Evolutionary conservation across 2,113 vertebrate genomes (phyloP), one percentile per base, ranked within the genome.

Genomic region (Athene noctua): DNA sequence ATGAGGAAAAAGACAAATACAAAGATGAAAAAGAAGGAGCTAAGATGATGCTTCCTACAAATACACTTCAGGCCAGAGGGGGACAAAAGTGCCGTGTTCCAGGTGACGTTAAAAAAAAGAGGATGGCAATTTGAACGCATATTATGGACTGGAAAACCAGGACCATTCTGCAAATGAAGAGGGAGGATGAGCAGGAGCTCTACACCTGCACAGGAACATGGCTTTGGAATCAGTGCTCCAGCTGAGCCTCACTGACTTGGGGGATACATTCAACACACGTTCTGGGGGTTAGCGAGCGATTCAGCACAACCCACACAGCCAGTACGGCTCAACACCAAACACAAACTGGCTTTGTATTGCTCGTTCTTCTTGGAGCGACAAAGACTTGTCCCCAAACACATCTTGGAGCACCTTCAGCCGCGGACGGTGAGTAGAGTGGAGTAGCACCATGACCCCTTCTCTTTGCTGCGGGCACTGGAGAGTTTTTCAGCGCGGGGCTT

Each of bases 131-230:
- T 19, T 30, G 32, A 67, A 72, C 23, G 8, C 40, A 38, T 30
- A 19, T 25, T 51, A 46, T 2, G 5, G 20, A 6, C 49, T 42
- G 36, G 44, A n/a, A 89, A 72, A 62, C 5, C 42, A 47, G 36
- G 7, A 15, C 5, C 27, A 34, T 34, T n/a, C 72, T 62, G 65
- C 29, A 20, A 20, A 26, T 0, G 3, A 36, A 61, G 40, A n/a
- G 30, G 46, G 23, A 82, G 23, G 26, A 11, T 0, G 5, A 12
- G 42, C 40, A 21, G 47, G 32, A 61, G 7, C 36, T 17, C 27
- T 19, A 13, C 25, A 10, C 4, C 1, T 1, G 20, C 2, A 0
- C 17, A n/a, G 15, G 16, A 47, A 55, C 3, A 1, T 5, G n/a
- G 29, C 25, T 51, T 46, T 57, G 55, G 42, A 27, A 36, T 11